Conservation (phyloP, 2,797 vertebrate species). For the Dendrocincla fuliginosa region DNA sequence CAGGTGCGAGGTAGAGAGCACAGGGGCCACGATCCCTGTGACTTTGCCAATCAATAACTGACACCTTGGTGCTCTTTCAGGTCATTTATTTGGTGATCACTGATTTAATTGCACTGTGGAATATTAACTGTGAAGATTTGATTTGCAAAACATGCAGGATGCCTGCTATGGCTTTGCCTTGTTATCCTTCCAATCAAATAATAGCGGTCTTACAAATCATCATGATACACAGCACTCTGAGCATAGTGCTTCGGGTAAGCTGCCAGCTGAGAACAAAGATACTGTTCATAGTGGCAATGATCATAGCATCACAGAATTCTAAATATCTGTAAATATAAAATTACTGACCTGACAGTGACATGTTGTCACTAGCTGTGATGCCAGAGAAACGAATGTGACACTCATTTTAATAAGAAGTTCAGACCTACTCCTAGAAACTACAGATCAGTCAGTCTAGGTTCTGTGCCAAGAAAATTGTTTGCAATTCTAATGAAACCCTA, state of each 20-base stretch:
- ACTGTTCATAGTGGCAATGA: background rate
- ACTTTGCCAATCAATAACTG: background rate
- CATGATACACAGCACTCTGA: background rate
- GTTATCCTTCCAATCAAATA: background rate
- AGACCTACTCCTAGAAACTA: background rate
- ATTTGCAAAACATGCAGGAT: background rate
- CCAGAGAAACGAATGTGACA: background rate
- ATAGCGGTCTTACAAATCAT: constrained; percentile 3
- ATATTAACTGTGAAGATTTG: background rate
- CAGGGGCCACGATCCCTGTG: background rate
- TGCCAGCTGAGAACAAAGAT: background rate
- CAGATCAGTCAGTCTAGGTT: background rate
- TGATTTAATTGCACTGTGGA: constrained; percentile 25
- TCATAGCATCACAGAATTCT: background rate
- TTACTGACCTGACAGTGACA: background rate
- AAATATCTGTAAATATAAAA: background rate
- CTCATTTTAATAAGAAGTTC: background rate
- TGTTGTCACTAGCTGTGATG: background rate
- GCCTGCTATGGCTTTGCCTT: background rate
- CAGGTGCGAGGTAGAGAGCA: background rate
- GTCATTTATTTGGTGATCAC: background rate
- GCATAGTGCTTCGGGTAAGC: background rate
- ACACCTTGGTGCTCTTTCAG: background rate
- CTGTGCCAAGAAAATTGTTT: background rate
- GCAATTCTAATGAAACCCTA: background rate